Evolutionary conservation across 2,113 vertebrate species (phyloP).

Genomic region (Cyprinus carpio): DNA sequence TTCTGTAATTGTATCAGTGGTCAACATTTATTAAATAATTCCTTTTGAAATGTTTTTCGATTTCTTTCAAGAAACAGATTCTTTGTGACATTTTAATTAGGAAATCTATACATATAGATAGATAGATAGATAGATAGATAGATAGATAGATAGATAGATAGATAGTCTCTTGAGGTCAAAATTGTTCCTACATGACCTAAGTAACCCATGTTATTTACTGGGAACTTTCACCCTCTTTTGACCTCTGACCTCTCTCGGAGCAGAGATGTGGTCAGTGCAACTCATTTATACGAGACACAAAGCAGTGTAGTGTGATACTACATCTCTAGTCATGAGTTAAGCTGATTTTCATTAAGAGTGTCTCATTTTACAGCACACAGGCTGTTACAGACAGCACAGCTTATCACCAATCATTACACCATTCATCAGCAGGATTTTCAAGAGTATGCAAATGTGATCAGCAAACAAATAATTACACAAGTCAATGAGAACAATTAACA

Average conservation of each 20-base stretch:
- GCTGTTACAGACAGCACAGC: slow-evolving; percentile 12
- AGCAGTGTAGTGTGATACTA: background rate
- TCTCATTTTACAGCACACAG: slow-evolving; percentile 21
- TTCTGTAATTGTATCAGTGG: background rate
- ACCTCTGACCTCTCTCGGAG: slow-evolving; percentile 25
- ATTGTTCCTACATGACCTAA: slow-evolving; percentile 16
- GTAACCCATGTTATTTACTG: slow-evolving; percentile 12
- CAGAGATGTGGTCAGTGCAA: slow-evolving; percentile 3
- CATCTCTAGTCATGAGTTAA: slow-evolving; percentile 6
- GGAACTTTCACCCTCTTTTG: slow-evolving; percentile 31
- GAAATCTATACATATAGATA: background rate
- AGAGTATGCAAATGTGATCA: slow-evolving; percentile 46
- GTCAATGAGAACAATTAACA: slow-evolving; percentile 57
- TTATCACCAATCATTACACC: slow-evolving; percentile 33
- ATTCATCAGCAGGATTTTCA: slow-evolving; percentile 36
- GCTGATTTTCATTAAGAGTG: slow-evolving; percentile 19
- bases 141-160: background rate
- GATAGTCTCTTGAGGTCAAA: background rate
- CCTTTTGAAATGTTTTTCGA: background rate
- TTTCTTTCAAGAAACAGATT: background rate
- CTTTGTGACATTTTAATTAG: background rate
- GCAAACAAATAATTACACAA: slow-evolving; percentile 55
- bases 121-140: background rate
- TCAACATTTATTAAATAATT: background rate
- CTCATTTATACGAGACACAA: slow-evolving; percentile 21